A percentile compares a stretch with the other conserved stretches of the same genome.
phyloP scores from a whole-genome alignment of 2,888 invertebrate genomes.

The Gibbula magus region DNA sequence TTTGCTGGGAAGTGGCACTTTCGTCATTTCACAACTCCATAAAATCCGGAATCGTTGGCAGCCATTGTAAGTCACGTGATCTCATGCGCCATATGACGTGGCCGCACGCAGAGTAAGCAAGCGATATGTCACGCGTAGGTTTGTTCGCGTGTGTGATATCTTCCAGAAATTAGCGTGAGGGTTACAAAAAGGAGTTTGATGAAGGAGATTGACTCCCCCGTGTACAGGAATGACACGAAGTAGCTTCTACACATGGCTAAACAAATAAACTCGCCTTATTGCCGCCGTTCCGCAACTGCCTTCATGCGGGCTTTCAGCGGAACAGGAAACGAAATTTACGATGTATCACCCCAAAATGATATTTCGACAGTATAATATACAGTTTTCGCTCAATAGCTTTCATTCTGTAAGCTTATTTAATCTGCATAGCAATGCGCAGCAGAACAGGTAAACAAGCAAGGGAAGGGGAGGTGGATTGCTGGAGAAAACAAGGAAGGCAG shows the following conservation, averaged over 20 bases:
- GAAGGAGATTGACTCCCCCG: not conserved
- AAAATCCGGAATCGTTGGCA: conserved; percentile 16
- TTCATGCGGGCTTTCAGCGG: not conserved
- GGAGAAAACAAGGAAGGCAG: no score
- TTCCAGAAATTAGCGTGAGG: conserved; percentile 16
- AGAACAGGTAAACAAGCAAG: no score
- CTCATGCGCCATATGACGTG: conserved; percentile 21
- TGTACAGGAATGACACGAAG: conserved; percentile 17
- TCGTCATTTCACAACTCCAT: conserved; percentile 21
- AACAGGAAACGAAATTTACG: not conserved
- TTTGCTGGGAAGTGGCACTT: conserved; percentile 15
- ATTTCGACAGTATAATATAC: no score
- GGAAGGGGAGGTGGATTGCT: no score
- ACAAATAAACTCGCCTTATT: conserved; percentile 6
- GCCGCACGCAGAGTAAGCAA: conserved; percentile 16
- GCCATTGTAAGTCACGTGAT: conserved; percentile 20
- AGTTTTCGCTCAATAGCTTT: not conserved
- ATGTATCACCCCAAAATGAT: not conserved
- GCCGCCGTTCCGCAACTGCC: not conserved
- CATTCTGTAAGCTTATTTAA: not conserved
- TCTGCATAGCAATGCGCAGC: not conserved
- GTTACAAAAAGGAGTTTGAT: conserved; percentile 14
- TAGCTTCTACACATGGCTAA: not conserved
- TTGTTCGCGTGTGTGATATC: not conserved
- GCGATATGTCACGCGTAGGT: not conserved